Evolutionary conservation across 2,797 vertebrate genomes (phyloP), one percentile per base, ranked within the genome.

Genomic region (Syncerus caffer): DNA sequence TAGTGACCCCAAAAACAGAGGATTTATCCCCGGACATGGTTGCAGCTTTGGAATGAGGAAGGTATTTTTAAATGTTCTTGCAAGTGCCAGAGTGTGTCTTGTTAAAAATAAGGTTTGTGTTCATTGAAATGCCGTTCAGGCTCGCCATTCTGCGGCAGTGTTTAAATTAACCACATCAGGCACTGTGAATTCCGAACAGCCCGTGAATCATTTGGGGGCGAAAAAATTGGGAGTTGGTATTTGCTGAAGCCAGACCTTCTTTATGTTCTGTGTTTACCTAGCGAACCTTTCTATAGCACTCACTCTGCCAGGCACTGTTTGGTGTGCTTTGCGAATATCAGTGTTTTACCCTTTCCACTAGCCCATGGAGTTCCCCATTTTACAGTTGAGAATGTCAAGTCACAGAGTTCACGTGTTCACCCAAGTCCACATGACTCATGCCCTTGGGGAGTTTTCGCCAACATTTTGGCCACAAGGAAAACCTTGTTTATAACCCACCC

Each of bases 41-140:
- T 89, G 87, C 95, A 90, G 95, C 96, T 86, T 93, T 88, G 67
- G 78, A 97, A 95, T 58, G 51, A 71, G 80, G 93, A 79, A 95
- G 88, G 97, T 98, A 98, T 98, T 98, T 98, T 98, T 97, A 98
- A 98, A 98, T 97, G 97, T 98, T 98, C 97, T 96, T 47, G 76
- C 96, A 90, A 98, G 96, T 93, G 97, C 97, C 96, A 79, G 95
- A 96, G 95, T 95, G 94, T 96, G 95, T 97, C 96, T 97, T 90
- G 98, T 98, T 98, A 98, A 98, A 98, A 98, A 98, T 98, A 97
- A 98, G 96, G 95, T 96, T 94, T 96, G 78, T 90, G 91, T 97
- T 97, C 98, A 98, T 96, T 98, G 96, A 97, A 95, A 98, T 98
- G 97, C 97, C 2, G 88, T 80, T 93, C 96, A 95, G 97, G 96